These are phyloP conservation scores for Caenorhabditis latens DNA, from an alignment of 1,140 invertebrate species.

Conservation along the genomic window DNA sequence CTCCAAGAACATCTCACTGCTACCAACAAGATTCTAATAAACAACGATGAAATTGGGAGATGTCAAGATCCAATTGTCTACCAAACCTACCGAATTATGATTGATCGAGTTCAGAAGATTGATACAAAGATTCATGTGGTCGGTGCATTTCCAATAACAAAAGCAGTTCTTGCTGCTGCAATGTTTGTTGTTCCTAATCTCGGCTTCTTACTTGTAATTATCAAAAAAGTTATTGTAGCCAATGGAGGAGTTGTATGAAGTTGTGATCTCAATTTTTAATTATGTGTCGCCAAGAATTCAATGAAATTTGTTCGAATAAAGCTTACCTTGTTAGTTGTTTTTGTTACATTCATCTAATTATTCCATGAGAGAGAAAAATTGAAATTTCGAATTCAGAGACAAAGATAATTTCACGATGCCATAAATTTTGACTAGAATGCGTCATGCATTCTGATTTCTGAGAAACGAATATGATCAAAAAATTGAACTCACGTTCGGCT, in stretches of 20 bases:
- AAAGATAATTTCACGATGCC: not conserved
- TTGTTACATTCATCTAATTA: too few species aligned
- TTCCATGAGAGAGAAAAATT: too few species aligned
- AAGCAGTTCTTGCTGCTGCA: not conserved
- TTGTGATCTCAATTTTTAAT: not conserved
- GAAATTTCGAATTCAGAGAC: not conserved
- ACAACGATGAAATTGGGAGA: constrained; percentile 3
- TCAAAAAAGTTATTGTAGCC: constrained; percentile 6
- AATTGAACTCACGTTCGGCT: too few species aligned
- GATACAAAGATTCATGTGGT: not conserved
- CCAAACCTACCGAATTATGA: constrained; percentile 6
- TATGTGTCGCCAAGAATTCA: not conserved
- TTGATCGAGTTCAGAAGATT: constrained; percentile 15
- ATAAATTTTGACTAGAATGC: too few species aligned
- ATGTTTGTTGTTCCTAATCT: constrained; percentile 6
- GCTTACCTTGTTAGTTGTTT: too few species aligned
- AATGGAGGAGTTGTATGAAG: not conserved
- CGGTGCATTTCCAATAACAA: not conserved
- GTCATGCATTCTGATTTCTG: too few species aligned
- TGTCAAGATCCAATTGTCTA: constrained; percentile 1
- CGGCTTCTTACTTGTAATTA: not conserved
- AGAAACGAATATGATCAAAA: too few species aligned
- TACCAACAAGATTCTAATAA: not conserved
- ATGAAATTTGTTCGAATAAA: too few species aligned
- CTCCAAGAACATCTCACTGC: not conserved